phyloP scores from a whole-genome alignment of 1,140 invertebrate species.

The Heliconius melpomene region DNA sequence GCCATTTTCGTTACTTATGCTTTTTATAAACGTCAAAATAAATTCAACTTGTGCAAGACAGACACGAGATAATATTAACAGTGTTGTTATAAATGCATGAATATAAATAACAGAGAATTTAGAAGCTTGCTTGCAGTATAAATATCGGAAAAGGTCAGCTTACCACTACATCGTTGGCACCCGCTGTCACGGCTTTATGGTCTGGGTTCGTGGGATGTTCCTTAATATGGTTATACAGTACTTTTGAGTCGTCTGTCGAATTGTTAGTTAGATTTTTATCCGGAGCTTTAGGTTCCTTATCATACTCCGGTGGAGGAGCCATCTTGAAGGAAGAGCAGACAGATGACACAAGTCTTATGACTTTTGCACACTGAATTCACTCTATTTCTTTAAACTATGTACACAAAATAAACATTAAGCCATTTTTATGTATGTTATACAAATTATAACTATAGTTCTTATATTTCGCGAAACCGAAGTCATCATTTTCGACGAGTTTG shows the following conservation, averaged over 20 bases:
- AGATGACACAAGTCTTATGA: conserved; percentile 82
- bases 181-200: conserved; percentile 54
- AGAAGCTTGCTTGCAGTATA: conserved; percentile 8
- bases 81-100: neutral
- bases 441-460: conserved; percentile 68
- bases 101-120: conserved; percentile 8
- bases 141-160: conserved; percentile 47
- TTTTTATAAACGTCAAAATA: conserved; percentile 3
- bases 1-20: conserved; percentile 57
- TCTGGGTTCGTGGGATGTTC: conserved; percentile 68
- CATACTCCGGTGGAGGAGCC: conserved; percentile 87
- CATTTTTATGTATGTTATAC: conserved; percentile 61
- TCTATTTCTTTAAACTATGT: conserved; percentile 57
- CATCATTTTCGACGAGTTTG: conserved; percentile 75
- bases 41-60: neutral
- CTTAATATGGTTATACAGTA: conserved; percentile 60
- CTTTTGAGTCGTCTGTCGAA: conserved; percentile 68
- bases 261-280: conserved; percentile 82
- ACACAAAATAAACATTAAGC: conserved; percentile 62
- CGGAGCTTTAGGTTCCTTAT: conserved; percentile 85
- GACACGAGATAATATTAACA: neutral
- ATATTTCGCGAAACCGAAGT: conserved; percentile 65
- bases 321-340: conserved; percentile 83
- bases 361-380: conserved; percentile 73
- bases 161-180: conserved; percentile 67